Conservation (phyloP, 2,888 invertebrate genomes). For the Allygus modestus region DNA sequence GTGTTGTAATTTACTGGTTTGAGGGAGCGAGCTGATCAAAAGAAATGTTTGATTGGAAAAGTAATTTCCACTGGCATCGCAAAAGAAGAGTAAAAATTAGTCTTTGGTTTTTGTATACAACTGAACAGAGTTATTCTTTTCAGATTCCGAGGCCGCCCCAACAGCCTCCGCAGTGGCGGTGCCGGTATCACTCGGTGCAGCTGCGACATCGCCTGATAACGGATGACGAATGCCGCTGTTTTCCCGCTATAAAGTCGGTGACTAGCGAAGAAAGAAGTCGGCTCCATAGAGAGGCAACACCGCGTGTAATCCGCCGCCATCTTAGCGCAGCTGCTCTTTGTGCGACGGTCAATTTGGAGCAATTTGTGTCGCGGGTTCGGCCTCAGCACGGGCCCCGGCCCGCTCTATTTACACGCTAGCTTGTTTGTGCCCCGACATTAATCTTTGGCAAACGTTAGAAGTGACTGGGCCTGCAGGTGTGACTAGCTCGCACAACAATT, state of each 20-base stretch:
- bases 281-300: slow-evolving; percentile 36
- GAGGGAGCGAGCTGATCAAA: too few relatives aligned
- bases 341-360: slow-evolving; percentile 61
- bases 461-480: slow-evolving; percentile 41
- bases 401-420: slow-evolving; percentile 54
- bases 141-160: too few relatives aligned
- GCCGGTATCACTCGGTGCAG: too few relatives aligned
- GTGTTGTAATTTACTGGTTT: too few relatives aligned
- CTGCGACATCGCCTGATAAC: neutral
- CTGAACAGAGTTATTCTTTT: too few relatives aligned
- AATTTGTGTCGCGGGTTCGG: slow-evolving; percentile 58
- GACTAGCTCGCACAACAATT: neutral
- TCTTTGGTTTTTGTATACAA: too few relatives aligned
- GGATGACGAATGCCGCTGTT: slow-evolving; percentile 33
- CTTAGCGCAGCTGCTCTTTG: slow-evolving; percentile 48
- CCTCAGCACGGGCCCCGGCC: slow-evolving; percentile 53
- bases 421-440: slow-evolving; percentile 46
- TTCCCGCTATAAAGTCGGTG: slow-evolving; percentile 10
- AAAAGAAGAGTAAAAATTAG: too few relatives aligned
- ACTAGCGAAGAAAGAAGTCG: slow-evolving; percentile 50
- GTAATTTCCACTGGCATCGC: too few relatives aligned
- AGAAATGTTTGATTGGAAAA: too few relatives aligned
- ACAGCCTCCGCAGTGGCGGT: too few relatives aligned
- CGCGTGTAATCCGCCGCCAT: slow-evolving; percentile 46
- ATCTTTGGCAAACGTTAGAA: slow-evolving; percentile 42